Base-by-base conservation (phyloP, 1,140 invertebrate species). In the Polypedilum vanderplanki region DNA sequence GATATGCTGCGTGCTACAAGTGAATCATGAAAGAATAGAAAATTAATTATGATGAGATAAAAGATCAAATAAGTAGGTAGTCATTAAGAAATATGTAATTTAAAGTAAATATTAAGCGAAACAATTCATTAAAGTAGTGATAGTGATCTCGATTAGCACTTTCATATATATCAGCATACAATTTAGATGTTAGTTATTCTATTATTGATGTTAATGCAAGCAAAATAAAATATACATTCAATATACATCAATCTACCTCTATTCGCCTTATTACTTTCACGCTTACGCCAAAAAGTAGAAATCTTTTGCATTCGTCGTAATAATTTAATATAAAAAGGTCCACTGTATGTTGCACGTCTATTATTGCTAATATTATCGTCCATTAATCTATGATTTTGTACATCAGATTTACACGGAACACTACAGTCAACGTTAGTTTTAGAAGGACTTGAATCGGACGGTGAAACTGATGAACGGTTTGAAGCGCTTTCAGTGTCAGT, bases 1-100 rank as follows among this genome's bases (percentile, higher is more conserved):
- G 93, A 94, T 83, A 92, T 93, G 84, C 91, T 94, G 78, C 92
- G 87, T 78, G 92, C 92, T 93, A 82, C 33, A 84, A 84, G 81
- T 79, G 78, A 75, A n/a, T n/a, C n/a, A n/a, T n/a, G 78, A 75
- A 73, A 57, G 64, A n/a, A 17, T 20, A n/a, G 33, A 73, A 46
- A 9, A 57, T 12, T 15, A 12, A 57, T 15, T 1, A 57, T 4
- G 46, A 57, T 57, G 9, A 15, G 10, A 57, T n/a, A 57, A 57
- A 57, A 57, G 46, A 57, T n/a, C 4, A n/a, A 57, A 57, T n/a
- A 12, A n/a, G n/a, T n/a, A n/a, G n/a, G n/a, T 15, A 57, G 1
- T n/a, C n/a, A 57, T 57, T 57, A 57, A 57, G 12, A 57, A n/a
- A n/a, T n/a, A n/a, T n/a, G n/a, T n/a, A n/a, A n/a, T n/a, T n/a